A percentile compares a stretch with the other conserved stretches of the same genome.
phyloP scores from a whole-genome alignment of 2,888 invertebrate genomes.

The Caenorhabditis doughertyi region DNA sequence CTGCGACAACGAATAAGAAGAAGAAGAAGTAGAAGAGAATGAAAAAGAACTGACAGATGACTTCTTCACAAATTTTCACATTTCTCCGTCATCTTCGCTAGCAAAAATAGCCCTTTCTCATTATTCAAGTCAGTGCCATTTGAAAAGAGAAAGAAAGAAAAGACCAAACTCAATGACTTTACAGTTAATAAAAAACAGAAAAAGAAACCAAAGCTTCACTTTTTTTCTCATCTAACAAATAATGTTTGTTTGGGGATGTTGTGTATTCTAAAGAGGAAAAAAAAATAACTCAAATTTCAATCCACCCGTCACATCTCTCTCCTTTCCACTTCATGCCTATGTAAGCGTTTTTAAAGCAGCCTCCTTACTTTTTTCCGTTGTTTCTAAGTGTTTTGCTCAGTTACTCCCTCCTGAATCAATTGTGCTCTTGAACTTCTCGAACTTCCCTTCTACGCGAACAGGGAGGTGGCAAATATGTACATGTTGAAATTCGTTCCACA shows the following conservation, averaged over 20 bases:
- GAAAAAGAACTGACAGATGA: conserved; percentile 39
- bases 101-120: background rate
- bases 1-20: conserved; percentile 3
- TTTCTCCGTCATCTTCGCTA: conserved; percentile 3
- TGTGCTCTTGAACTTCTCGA: too few species aligned
- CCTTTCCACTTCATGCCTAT: background rate
- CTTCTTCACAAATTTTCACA: conserved; percentile 39
- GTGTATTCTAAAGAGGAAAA: conserved; percentile 40
- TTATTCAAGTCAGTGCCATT: background rate
- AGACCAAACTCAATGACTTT: too few species aligned
- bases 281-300: conserved; percentile 61
- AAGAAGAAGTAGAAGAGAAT: conserved; percentile 6
- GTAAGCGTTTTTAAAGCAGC: conserved; percentile 4
- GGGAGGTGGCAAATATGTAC: conserved; percentile 37
- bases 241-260: conserved; percentile 54
- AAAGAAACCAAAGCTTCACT: conserved; percentile 42
- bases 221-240: conserved; percentile 32
- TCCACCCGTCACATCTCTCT: conserved; percentile 33
- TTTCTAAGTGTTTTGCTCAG: conserved; percentile 30
- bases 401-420: background rate
- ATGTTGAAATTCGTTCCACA: conserved; percentile 62
- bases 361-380: background rate
- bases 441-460: conserved; percentile 2
- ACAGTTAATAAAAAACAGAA: background rate
- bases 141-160: too few species aligned